These are phyloP conservation scores for Hesperia comma DNA, from an alignment of 2,888 invertebrate species.

Conservation along the genomic window DNA sequence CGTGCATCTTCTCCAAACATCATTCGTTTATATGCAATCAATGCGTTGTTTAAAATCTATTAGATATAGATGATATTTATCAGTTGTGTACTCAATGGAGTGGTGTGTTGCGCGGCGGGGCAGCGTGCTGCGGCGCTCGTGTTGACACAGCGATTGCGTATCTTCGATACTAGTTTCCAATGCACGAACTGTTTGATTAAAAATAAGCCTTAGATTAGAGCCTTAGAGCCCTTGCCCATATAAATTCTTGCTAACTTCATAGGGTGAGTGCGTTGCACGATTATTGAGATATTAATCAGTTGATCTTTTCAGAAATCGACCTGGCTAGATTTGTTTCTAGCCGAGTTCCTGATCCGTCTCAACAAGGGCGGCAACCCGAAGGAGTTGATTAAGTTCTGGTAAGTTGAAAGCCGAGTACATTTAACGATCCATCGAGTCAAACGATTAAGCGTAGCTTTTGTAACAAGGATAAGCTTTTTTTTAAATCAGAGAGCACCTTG, in stretches of 20 bases:
- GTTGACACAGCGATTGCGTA: constrained; percentile 1
- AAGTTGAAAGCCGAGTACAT: constrained; percentile 47
- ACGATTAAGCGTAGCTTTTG: too few relatives aligned
- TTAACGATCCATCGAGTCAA: too few relatives aligned
- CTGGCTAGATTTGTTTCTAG: constrained; percentile 86
- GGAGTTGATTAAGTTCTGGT: constrained; percentile 85
- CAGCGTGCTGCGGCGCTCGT: background rate
- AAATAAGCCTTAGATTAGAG: background rate
- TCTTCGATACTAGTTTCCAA: background rate
- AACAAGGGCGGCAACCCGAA: constrained; percentile 83
- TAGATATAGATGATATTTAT: background rate
- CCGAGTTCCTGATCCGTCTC: constrained; percentile 84
- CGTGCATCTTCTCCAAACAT: too few relatives aligned
- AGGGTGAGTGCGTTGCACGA: background rate
- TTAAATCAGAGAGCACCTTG: too few relatives aligned
- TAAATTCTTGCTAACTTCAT: background rate
- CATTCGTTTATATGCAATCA: background rate
- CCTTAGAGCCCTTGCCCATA: background rate
- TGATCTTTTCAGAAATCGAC: constrained; percentile 82
- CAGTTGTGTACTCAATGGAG: background rate
- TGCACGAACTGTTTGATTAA: background rate
- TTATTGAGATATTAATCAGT: background rate
- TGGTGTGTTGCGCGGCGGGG: background rate
- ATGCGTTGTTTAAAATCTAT: background rate
- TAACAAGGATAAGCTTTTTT: too few relatives aligned